phyloP scores from a whole-genome alignment of 2,888 invertebrate genomes.

The Scaptodrosophila latifasciaeformis region DNA sequence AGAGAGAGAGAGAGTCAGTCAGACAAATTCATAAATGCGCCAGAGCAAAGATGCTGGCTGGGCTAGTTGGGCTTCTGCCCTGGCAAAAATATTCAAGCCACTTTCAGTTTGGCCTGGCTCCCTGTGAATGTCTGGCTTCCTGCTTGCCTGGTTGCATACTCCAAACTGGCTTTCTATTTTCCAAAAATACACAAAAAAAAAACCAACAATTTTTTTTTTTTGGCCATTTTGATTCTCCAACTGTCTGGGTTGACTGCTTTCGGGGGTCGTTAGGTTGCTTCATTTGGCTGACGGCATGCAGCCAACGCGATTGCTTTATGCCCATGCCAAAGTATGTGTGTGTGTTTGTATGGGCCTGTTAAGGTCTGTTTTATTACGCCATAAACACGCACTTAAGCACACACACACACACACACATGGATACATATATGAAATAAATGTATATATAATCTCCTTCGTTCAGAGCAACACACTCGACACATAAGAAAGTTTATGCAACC shows the following conservation, averaged over 20 bases:
- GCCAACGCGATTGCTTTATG: conserved; percentile 37
- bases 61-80: conserved; percentile 14
- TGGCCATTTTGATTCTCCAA: not conserved
- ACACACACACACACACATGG: conserved; percentile 27
- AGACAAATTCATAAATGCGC: conserved; percentile 58
- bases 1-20: not conserved
- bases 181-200: no score
- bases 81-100: no score
- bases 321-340: conserved; percentile 19
- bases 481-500: conserved; percentile 15
- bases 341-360: conserved; percentile 39
- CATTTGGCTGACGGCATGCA: conserved; percentile 57
- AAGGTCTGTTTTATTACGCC: conserved; percentile 67
- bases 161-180: no score
- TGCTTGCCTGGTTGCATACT: conserved; percentile 24
- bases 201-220: no score
- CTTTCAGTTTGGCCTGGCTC: conserved; percentile 18
- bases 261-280: conserved; percentile 49
- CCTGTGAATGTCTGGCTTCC: conserved; percentile 31
- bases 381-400: conserved; percentile 67
- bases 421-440: conserved; percentile 12
- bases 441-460: conserved; percentile 7
- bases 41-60: conserved; percentile 62
- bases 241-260: conserved; percentile 23
- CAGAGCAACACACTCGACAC: not conserved